Percentiles rank a stretch among this genome's conserved stretches.
phyloP scores from a whole-genome alignment of 2,888 invertebrate genomes.

The Lissocephala sabroskyi region DNA sequence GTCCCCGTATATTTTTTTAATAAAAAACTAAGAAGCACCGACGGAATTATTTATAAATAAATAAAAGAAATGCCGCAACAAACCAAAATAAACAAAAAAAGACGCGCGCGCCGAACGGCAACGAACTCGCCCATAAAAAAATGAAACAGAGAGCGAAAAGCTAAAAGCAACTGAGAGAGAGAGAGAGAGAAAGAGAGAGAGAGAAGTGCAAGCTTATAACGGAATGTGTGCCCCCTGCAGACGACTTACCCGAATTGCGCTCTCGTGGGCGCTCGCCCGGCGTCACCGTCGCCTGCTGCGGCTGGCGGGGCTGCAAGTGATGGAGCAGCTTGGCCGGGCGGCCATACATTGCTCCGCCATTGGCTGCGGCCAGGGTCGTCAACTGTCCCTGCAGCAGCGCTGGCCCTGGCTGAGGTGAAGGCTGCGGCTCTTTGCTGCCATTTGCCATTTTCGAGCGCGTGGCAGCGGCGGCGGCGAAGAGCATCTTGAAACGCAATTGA shows the following conservation, averaged over 20 bases:
- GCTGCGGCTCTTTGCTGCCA: constrained; percentile 16
- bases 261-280: constrained; percentile 30
- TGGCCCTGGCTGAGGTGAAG: constrained; percentile 27
- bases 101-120: constrained; percentile 21
- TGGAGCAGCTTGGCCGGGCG: constrained; percentile 8
- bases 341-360: background rate
- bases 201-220: background rate
- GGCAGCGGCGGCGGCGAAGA: constrained; percentile 57
- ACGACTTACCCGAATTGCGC: constrained; percentile 43
- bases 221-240: background rate
- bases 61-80: constrained; percentile 42
- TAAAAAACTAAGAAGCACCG: too few relatives aligned
- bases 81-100: constrained; percentile 55
- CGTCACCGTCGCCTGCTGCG: constrained; percentile 22
- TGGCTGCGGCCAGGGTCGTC: constrained; percentile 20
- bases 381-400: constrained; percentile 37
- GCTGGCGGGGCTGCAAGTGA: constrained; percentile 12
- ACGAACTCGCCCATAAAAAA: constrained; percentile 24
- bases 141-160: constrained; percentile 5
- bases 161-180: background rate
- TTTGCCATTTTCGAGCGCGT: too few relatives aligned
- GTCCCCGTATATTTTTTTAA: too few relatives aligned
- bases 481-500: constrained; percentile 55
- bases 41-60: constrained; percentile 13
- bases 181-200: background rate